Base-by-base conservation (phyloP, 2,797 vertebrate species). In the Danio albolineatus region DNA sequence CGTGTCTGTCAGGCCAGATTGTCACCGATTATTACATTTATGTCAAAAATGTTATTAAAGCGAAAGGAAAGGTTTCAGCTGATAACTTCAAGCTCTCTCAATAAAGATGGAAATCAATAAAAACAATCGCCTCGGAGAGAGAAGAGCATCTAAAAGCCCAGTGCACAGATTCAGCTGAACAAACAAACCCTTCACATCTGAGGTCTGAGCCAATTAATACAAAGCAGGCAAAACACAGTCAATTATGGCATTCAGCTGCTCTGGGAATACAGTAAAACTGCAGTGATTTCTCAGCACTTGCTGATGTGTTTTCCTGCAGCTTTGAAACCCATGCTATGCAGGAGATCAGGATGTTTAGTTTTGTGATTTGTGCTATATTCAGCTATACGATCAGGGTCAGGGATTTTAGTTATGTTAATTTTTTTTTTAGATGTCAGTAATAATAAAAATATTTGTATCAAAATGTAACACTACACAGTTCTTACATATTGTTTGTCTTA, bases 261-360 rank as follows among this genome's bases (percentile, higher is more conserved):
- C 14, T 57, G 57, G 38, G 62, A 81, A 81, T 75, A 17, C 17
- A 81, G 51, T 62, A 44, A 54, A 67, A 51, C 41, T 69, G 59
- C 10, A 39, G 13, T 75, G 48, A 6, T 49, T 12, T 51, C 44
- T 38, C 56, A 38, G 21, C 2, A 61, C 43, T 28, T 28, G 28
- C 28, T 28, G 28, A 28, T 28, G 28, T 28, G 46, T 38, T 28
- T 4, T 13, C 12, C 19, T 51, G n/a, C 36, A 17, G 21, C 56
- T 70, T n/a, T 14, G 19, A 54, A 41, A 17, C 48, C 39, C 39
- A 16, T 44, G 16, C 16, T 10, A 14, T 64, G 38, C 41, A 41
- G 16, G 7, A 9, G 14, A 62, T 41, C n/a, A 28, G 28, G 3
- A 3, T 28, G 3, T 28, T 28, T 28, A 28, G 28, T 28, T 28